Percentiles rank a stretch among this genome's conserved stretches.
These are phyloP conservation scores for Epizoanthus rinbou DNA, from an alignment of 92 coral and sea anemone species.

Conservation along the genomic window DNA sequence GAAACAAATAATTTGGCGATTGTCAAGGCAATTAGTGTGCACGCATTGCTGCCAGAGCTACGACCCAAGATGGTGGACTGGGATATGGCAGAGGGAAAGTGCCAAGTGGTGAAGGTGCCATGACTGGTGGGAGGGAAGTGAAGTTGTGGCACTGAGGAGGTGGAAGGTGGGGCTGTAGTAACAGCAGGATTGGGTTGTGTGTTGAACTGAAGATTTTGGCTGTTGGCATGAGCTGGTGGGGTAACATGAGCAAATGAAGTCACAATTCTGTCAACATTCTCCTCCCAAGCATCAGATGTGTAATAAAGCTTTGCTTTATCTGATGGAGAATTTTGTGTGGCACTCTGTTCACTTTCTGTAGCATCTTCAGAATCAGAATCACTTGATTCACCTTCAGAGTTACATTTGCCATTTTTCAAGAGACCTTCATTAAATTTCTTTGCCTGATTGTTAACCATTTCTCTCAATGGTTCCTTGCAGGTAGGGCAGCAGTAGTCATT, in stretches of 20 bases:
- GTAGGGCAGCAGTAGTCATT: too few species aligned
- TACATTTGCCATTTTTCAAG: too few species aligned
- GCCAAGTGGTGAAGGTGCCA: slow-evolving; percentile 23
- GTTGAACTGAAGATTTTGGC: background rate
- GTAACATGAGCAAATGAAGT: background rate
- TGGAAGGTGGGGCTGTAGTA: background rate
- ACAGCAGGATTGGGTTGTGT: background rate
- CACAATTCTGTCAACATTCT: background rate
- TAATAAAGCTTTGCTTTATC: background rate
- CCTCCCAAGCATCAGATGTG: background rate
- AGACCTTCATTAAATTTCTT: too few species aligned
- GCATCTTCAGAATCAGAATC: too few species aligned
- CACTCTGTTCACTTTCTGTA: too few species aligned
- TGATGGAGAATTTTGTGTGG: too few species aligned
- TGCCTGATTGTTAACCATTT: too few species aligned
- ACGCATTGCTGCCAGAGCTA: slow-evolving; percentile 12
- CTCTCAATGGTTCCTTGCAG: too few species aligned
- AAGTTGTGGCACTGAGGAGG: background rate
- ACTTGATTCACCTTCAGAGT: too few species aligned
- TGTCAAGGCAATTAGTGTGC: slow-evolving; percentile 15
- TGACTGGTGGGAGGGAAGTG: slow-evolving; percentile 14
- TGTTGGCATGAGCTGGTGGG: background rate
- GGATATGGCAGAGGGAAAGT: slow-evolving; percentile 7
- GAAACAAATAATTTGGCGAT: slow-evolving; percentile 13
- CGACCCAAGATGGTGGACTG: slow-evolving; percentile 22